Evolutionary conservation across 2,113 vertebrate genomes (phyloP).

Genomic region (Boulengerochromis microlepis): DNA sequence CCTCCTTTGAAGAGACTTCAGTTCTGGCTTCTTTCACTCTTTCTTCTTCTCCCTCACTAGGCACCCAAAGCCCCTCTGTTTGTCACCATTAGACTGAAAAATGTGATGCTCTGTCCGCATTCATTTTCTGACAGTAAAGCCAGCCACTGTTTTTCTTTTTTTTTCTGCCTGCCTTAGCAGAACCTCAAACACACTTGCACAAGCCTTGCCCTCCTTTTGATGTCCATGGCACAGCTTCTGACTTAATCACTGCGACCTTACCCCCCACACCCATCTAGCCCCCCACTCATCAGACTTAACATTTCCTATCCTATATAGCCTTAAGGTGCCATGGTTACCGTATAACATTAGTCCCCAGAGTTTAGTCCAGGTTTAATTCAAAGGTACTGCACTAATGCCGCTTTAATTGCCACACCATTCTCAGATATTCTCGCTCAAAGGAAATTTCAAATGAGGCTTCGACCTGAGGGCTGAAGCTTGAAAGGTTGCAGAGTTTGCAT

Average conservation of each 20-base stretch:
- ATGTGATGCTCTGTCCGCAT: slow-evolving; percentile 48
- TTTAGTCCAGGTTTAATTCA: slow-evolving; percentile 85
- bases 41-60: slow-evolving; percentile 57
- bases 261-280: neutral
- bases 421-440: slow-evolving; percentile 85
- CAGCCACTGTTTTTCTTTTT: slow-evolving; percentile 30
- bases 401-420: slow-evolving; percentile 80
- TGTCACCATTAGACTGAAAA: slow-evolving; percentile 65
- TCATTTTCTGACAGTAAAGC: slow-evolving; percentile 65
- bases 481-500: slow-evolving; percentile 46
- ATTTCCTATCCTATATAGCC: slow-evolving; percentile 43
- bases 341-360: slow-evolving; percentile 77
- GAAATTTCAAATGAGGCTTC: slow-evolving; percentile 77
- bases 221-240: slow-evolving; percentile 43
- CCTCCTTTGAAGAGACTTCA: slow-evolving; percentile 57
- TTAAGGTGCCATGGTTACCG: slow-evolving; percentile 59
- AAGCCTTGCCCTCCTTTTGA: slow-evolving; percentile 62
- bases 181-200: slow-evolving; percentile 61
- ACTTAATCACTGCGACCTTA: slow-evolving; percentile 48
- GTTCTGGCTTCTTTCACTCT: slow-evolving; percentile 40
- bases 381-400: slow-evolving; percentile 76
- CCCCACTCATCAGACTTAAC: slow-evolving; percentile 24
- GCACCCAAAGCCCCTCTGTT: slow-evolving; percentile 61
- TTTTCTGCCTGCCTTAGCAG: slow-evolving; percentile 52
- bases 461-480: slow-evolving; percentile 48